phyloP scores from a whole-genome alignment of 2,888 invertebrate genomes.

The Aradus depressus region DNA sequence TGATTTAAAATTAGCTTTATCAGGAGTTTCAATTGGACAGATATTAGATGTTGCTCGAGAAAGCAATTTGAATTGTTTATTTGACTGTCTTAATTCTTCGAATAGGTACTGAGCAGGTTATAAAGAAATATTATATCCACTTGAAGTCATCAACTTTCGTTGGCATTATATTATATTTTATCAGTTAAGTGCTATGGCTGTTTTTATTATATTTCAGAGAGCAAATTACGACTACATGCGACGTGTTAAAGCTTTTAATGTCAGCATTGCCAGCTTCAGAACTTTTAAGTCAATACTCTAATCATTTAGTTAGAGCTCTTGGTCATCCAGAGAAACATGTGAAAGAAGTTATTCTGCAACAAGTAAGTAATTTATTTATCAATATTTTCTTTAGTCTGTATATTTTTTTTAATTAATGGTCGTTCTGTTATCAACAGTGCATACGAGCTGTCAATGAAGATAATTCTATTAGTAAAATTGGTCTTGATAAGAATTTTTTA shows the following conservation, averaged over 20 bases:
- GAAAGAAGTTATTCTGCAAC: slow-evolving; percentile 50
- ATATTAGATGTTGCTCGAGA: slow-evolving; percentile 27
- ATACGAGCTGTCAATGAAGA: slow-evolving; percentile 6
- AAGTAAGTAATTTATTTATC: slow-evolving; percentile 40
- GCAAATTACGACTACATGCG: slow-evolving; percentile 50
- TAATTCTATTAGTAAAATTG: background rate
- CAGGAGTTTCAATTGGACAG: slow-evolving; percentile 20
- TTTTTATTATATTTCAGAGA: slow-evolving; percentile 38
- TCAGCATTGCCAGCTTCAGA: slow-evolving; percentile 50
- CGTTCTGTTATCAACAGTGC: too few relatives aligned
- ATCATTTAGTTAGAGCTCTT: slow-evolving; percentile 49
- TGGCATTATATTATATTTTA: slow-evolving; percentile 15
- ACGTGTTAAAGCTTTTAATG: slow-evolving; percentile 53
- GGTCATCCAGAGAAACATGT: slow-evolving; percentile 51
- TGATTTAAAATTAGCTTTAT: slow-evolving; percentile 25
- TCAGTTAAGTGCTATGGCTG: slow-evolving; percentile 6
- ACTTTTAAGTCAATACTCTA: slow-evolving; percentile 47
- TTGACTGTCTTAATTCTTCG: slow-evolving; percentile 50
- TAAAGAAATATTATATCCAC: too few relatives aligned
- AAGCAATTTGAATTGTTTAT: slow-evolving; percentile 47
- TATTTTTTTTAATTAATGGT: too few relatives aligned
- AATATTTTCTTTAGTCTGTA: slow-evolving; percentile 1
- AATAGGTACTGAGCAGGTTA: too few relatives aligned
- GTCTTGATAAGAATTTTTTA: background rate
- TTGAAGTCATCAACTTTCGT: too few relatives aligned